Conservation (phyloP, 1,140 invertebrate species). For the Latrodectus geometricus region DNA sequence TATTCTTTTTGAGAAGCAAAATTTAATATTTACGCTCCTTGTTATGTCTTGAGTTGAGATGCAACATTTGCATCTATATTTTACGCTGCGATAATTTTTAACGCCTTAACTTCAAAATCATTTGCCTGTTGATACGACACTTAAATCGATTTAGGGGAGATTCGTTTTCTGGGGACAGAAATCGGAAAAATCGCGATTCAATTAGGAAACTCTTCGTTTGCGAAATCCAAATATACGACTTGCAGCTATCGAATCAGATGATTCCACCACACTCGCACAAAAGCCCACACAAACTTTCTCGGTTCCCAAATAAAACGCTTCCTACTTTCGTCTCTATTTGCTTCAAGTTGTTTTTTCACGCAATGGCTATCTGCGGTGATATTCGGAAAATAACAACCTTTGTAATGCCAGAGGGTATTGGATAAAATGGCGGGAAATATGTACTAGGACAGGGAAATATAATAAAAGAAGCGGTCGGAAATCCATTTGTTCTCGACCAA, state of each 20-base stretch:
- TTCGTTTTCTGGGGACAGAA: background rate
- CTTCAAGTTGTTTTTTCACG: constrained; percentile 45
- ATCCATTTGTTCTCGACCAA: constrained; percentile 59
- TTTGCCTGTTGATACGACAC: constrained; percentile 14
- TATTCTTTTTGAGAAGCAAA: too few relatives aligned
- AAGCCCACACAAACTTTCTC: background rate
- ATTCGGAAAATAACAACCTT: constrained; percentile 60
- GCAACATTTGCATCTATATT: constrained; percentile 17
- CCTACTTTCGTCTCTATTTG: constrained; percentile 40
- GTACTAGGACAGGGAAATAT: constrained; percentile 26
- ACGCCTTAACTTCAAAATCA: constrained; percentile 39
- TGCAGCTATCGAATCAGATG: constrained; percentile 26
- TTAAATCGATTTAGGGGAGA: constrained; percentile 24
- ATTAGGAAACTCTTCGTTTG: background rate
- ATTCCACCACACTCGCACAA: background rate
- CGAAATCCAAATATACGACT: background rate
- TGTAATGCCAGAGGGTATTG: constrained; percentile 57
- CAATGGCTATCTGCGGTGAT: constrained; percentile 25
- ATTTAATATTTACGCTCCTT: too few relatives aligned
- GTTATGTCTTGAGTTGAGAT: too few relatives aligned
- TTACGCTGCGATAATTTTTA: constrained; percentile 21
- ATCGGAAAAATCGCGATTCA: constrained; percentile 13
- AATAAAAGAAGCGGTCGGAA: constrained; percentile 53
- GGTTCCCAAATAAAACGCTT: constrained; percentile 38
- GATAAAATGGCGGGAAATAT: constrained; percentile 61